Percentiles rank a stretch among this genome's conserved stretches.
Conservation (phyloP, 1,140 invertebrate species). For the Psix sp. region DNA sequence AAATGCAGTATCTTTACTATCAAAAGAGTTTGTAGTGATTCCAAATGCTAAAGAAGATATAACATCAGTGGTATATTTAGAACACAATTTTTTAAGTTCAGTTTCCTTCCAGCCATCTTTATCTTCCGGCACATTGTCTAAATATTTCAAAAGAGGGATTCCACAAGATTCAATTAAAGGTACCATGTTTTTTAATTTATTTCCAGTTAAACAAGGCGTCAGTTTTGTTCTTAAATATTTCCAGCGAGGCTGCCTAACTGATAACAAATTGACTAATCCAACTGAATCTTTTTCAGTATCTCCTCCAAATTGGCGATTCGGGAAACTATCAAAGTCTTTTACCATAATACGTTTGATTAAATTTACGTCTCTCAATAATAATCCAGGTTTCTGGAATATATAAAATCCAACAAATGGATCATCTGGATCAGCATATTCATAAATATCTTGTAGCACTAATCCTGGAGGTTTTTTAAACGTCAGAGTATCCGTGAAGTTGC, state of each 20-base stretch:
- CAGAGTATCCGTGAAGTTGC: conserved; percentile 62
- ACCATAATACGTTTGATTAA: conserved; percentile 76
- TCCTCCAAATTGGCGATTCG: conserved; percentile 72
- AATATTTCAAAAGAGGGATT: conserved; percentile 48
- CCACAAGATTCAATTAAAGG: conserved; percentile 70
- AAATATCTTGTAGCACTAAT: conserved; percentile 66
- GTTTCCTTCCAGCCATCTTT: conserved; percentile 39
- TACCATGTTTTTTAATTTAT: conserved; percentile 76
- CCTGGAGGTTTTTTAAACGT: conserved; percentile 64
- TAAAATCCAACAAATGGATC: conserved; percentile 73
- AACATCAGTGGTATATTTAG: conserved; percentile 76
- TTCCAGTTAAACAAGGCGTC: conserved; percentile 75
- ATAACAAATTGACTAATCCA: conserved; percentile 62
- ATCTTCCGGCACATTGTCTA: conserved; percentile 45
- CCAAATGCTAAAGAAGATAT: conserved; percentile 79
- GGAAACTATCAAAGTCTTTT: conserved; percentile 77
- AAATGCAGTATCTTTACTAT: conserved; percentile 68
- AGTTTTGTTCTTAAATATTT: conserved; percentile 74
- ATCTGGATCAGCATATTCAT: conserved; percentile 54
- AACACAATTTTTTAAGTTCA: conserved; percentile 69
- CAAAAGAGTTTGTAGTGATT: conserved; percentile 68
- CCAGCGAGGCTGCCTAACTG: conserved; percentile 63
- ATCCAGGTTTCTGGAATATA: conserved; percentile 68
- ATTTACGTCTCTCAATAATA: conserved; percentile 73
- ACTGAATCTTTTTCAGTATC: conserved; percentile 54